A percentile compares a stretch with the other conserved stretches of the same genome.
These are phyloP conservation scores for Simalia tracyae DNA, from an alignment of 2,797 vertebrate species.

Conservation along the genomic window DNA sequence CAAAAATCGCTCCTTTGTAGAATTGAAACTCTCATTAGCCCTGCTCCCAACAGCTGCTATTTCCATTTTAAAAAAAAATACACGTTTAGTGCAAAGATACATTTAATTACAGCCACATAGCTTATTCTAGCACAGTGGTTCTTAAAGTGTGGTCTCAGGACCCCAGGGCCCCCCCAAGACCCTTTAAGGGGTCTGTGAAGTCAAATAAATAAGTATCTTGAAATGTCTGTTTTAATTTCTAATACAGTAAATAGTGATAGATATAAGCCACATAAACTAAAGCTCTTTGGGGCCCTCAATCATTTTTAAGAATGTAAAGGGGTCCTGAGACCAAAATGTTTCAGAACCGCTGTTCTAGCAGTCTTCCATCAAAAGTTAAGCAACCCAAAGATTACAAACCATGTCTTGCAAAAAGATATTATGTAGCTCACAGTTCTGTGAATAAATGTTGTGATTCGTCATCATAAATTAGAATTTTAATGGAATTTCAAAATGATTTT, in stretches of 20 bases:
- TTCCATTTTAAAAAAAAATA: not conserved
- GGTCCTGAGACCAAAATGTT: not conserved
- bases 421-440: not conserved
- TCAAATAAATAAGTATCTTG: not conserved
- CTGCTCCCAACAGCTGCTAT: not conserved
- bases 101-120: not conserved
- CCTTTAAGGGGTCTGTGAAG: not conserved
- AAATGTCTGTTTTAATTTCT: not conserved
- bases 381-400: not conserved
- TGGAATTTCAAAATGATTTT: not conserved
- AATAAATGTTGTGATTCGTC: not conserved
- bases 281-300: not conserved
- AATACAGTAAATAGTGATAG: not conserved
- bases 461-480: not conserved
- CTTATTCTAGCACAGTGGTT: not conserved
- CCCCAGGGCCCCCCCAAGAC: not conserved
- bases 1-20: not conserved
- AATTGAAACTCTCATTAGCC: not conserved
- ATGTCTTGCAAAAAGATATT: not conserved
- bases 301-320: not conserved
- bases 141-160: not conserved
- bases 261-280: not conserved
- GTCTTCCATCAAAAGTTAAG: not conserved
- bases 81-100: not conserved
- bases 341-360: not conserved